Percentiles rank a stretch among this genome's conserved stretches.
Conservation (phyloP, 2,113 vertebrate genomes). For the Zosterops hypoxanthus region DNA sequence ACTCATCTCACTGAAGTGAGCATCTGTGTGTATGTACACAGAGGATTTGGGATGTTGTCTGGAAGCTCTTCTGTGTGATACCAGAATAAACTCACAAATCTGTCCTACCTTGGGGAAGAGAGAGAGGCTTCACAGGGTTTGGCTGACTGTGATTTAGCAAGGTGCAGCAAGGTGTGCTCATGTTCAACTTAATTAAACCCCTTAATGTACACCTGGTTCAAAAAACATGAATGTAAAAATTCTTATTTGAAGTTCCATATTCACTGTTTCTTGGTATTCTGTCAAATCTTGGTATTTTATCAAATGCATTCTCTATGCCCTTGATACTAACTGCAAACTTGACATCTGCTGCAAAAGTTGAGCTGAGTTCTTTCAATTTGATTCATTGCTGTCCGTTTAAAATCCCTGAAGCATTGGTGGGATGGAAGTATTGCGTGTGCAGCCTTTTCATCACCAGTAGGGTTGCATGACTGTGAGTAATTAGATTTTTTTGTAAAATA, state of each 20-base stretch:
- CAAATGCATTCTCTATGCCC: neutral
- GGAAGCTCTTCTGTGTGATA: neutral
- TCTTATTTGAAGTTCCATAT: neutral
- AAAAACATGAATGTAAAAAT: neutral
- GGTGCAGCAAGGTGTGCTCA: fast-evolving
- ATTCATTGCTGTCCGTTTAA: neutral
- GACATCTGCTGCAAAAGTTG: neutral
- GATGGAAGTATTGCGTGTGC: neutral
- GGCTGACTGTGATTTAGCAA: fast-evolving
- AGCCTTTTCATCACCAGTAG: neutral
- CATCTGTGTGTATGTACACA: neutral
- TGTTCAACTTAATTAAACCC: neutral
- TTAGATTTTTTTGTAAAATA: neutral
- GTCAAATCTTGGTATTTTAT: neutral
- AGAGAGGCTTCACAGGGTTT: neutral
- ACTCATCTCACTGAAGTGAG: neutral
- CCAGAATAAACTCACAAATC: neutral
- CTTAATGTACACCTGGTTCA: neutral
- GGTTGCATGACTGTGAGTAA: neutral
- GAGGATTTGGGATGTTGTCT: neutral
- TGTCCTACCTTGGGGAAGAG: neutral
- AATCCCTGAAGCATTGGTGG: neutral
- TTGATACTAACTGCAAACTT: neutral
- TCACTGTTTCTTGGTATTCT: neutral
- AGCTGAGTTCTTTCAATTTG: neutral